Percentiles rank a stretch among this genome's conserved stretches.
Evolutionary conservation across 2,888 invertebrate species (phyloP).

Genomic region (Atherix ibis): DNA sequence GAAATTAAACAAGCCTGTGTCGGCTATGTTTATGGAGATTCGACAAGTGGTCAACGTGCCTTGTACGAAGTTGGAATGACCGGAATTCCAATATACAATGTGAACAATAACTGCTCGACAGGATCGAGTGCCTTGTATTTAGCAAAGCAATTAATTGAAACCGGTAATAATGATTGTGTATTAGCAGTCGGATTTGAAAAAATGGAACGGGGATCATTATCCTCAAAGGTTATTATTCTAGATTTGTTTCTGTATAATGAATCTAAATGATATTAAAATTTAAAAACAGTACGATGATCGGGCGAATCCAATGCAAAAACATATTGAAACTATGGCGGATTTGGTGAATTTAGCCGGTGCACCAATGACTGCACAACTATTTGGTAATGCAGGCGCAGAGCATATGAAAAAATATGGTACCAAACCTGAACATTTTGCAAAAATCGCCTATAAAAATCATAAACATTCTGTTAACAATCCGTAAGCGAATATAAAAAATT

Average conservation of each 20-base stretch:
- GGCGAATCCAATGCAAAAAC: conserved; percentile 79
- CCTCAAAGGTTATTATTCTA: conserved; percentile 40
- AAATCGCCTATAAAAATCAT: conserved; percentile 96
- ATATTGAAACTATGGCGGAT: conserved; percentile 72
- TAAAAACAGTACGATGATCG: conserved; percentile 68
- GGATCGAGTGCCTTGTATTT: conserved; percentile 85
- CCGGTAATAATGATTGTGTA: conserved; percentile 72
- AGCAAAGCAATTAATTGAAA: conserved; percentile 83
- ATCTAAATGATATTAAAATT: no score
- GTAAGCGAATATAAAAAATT: conserved; percentile 35
- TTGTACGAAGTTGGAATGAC: conserved; percentile 89
- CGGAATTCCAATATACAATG: conserved; percentile 94
- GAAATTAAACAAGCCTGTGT: conserved; percentile 79
- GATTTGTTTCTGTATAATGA: neutral
- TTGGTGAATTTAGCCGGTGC: conserved; percentile 61
- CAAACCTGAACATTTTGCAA: conserved; percentile 83
- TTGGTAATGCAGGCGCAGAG: conserved; percentile 90
- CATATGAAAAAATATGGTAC: conserved; percentile 76
- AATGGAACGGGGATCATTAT: conserved; percentile 87
- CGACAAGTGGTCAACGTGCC: conserved; percentile 88
- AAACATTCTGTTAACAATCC: conserved; percentile 94
- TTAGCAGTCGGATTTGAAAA: conserved; percentile 95
- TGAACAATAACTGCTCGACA: conserved; percentile 97
- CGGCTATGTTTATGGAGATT: conserved; percentile 92
- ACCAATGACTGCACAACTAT: conserved; percentile 87